Evolutionary conservation across 2,797 vertebrate genomes (phyloP).

Genomic region (Smutsia gigantea): DNA sequence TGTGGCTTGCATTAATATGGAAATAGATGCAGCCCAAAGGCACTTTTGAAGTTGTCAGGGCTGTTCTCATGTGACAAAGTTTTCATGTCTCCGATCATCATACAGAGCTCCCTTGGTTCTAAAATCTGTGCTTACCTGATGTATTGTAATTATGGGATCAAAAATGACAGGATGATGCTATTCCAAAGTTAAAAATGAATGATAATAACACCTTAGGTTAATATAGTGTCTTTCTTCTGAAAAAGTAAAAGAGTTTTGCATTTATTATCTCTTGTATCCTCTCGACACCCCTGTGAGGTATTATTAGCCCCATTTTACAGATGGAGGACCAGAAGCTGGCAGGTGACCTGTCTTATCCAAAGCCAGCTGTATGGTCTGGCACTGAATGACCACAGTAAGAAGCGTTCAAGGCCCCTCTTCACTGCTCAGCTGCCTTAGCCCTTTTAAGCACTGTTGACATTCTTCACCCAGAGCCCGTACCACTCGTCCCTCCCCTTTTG

Average conservation of each 20-base stretch:
- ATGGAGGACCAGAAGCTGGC: not conserved
- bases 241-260: slow-evolving; percentile 77
- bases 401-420: not conserved
- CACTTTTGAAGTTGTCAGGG: slow-evolving; percentile 79
- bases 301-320: slow-evolving; percentile 78
- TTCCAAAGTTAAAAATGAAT: slow-evolving; percentile 81
- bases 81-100: slow-evolving; percentile 75
- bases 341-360: not conserved
- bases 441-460: no score
- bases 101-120: slow-evolving; percentile 74
- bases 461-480: accelerated
- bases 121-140: slow-evolving; percentile 82
- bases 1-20: slow-evolving; percentile 77
- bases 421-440: not conserved
- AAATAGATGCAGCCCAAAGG: slow-evolving; percentile 77
- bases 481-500: accelerated
- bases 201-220: slow-evolving; percentile 83
- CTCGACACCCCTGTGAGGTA: slow-evolving; percentile 41
- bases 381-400: not conserved
- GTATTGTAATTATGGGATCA: slow-evolving; percentile 83
- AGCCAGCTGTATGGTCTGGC: not conserved
- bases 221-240: slow-evolving; percentile 76
- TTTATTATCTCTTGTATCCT: slow-evolving; percentile 73
- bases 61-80: slow-evolving; percentile 80
- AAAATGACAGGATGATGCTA: slow-evolving; percentile 82